phyloP scores from a whole-genome alignment of 2,888 invertebrate species.

The Sussaba pulchella region DNA sequence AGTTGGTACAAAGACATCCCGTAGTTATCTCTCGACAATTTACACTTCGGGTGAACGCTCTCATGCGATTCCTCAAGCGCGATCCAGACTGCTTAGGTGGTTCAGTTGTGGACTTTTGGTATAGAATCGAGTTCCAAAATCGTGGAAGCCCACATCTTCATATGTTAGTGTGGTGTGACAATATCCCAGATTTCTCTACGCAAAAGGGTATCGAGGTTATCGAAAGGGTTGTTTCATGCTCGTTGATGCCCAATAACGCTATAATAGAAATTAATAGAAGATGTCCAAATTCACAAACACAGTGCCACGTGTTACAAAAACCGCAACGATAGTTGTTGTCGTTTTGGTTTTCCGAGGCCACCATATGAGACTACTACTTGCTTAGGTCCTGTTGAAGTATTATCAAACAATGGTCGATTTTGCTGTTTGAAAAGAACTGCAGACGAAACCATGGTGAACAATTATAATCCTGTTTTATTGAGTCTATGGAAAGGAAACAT shows the following conservation, averaged over 20 bases:
- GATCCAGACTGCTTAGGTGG: conserved; percentile 63
- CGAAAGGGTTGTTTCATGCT: conserved; percentile 63
- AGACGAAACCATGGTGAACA: too few species aligned
- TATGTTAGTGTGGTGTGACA: conserved; percentile 75
- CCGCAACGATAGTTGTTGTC: conserved; percentile 54
- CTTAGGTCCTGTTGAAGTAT: conserved; percentile 73
- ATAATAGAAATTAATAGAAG: conserved; percentile 54
- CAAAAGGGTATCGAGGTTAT: conserved; percentile 63
- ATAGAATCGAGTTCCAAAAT: conserved; percentile 78
- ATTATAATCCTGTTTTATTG: conserved; percentile 75
- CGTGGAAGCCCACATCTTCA: conserved; percentile 77
- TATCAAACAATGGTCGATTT: conserved; percentile 76
- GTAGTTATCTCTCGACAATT: conserved; percentile 69
- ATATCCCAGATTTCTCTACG: conserved; percentile 64
- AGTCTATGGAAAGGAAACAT: conserved; percentile 77
- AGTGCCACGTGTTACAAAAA: conserved; percentile 66
- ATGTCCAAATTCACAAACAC: conserved; percentile 67
- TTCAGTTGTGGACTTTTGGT: conserved; percentile 72
- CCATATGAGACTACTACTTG: conserved; percentile 65
- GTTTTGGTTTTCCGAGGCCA: conserved; percentile 72
- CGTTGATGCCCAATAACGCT: conserved; percentile 51
- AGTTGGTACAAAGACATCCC: conserved; percentile 58
- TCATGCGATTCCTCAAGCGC: conserved; percentile 67
- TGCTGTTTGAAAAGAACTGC: conserved; percentile 74
- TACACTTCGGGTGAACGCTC: conserved; percentile 71